A percentile compares a stretch with the other conserved stretches of the same genome.
phyloP scores from a whole-genome alignment of 2,113 vertebrate species.

The Solenodon paradoxus region DNA sequence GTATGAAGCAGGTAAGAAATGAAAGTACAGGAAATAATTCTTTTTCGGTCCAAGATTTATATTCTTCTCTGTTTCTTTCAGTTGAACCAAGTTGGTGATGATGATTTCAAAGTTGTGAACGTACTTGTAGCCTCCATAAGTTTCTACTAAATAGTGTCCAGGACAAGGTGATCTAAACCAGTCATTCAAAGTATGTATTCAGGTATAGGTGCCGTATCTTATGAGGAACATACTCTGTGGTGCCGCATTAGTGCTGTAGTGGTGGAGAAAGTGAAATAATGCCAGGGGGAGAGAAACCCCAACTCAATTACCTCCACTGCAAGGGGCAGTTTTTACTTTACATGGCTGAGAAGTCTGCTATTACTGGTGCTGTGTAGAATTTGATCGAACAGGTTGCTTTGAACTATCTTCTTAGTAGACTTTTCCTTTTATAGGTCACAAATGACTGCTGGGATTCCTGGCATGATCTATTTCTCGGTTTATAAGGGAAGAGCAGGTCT shows the following conservation, averaged over 20 bases:
- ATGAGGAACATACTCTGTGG: neutral
- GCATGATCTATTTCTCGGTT: neutral
- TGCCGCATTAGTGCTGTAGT: neutral
- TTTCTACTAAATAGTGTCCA: neutral
- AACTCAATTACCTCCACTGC: neutral
- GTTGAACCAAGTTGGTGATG: neutral
- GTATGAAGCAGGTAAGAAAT: neutral
- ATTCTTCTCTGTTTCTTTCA: neutral
- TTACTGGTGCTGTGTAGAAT: neutral
- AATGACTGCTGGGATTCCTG: neutral
- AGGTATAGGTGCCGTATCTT: neutral
- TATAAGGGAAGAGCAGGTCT: neutral
- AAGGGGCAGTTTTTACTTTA: neutral
- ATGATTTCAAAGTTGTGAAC: neutral
- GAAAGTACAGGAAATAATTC: neutral
- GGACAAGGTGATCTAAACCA: neutral
- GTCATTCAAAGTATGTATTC: neutral
- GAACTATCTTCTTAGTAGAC: neutral
- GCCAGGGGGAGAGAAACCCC: neutral
- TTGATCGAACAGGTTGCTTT: neutral
- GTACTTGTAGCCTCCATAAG: neutral
- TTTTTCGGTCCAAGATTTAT: neutral
- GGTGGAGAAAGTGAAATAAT: neutral
- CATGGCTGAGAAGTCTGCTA: neutral
- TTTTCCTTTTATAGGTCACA: neutral